Evolutionary conservation across 2,888 invertebrate genomes (phyloP).

Genomic region (Xylota segnis): DNA sequence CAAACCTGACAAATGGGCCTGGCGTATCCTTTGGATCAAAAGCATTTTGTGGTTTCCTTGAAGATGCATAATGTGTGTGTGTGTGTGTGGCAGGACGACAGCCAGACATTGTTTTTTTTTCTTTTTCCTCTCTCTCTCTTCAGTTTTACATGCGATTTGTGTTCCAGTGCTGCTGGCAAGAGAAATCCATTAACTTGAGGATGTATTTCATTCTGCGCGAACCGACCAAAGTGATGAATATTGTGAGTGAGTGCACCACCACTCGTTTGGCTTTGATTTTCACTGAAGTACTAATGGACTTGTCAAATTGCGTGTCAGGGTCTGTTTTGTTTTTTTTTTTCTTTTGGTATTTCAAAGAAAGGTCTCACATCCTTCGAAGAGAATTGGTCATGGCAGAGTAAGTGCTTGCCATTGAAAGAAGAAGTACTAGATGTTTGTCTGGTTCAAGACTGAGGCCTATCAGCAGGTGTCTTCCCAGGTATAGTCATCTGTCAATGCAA

Average conservation of each 20-base stretch:
- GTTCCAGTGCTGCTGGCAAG: slow-evolving; percentile 29
- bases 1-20: slow-evolving; percentile 72
- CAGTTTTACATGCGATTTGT: slow-evolving; percentile 17
- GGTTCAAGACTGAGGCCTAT: too few species aligned
- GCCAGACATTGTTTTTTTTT: slow-evolving; percentile 39
- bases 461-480: too few species aligned
- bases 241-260: slow-evolving; percentile 17
- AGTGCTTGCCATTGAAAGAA: too few species aligned
- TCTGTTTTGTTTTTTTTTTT: slow-evolving; percentile 2
- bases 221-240: slow-evolving; percentile 31
- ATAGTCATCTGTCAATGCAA: too few species aligned
- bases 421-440: too few species aligned
- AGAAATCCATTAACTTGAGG: slow-evolving; percentile 72
- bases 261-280: slow-evolving; percentile 48
- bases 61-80: slow-evolving; percentile 33
- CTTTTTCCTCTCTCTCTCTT: neutral
- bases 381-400: neutral
- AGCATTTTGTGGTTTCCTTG: slow-evolving; percentile 20
- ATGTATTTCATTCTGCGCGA: slow-evolving; percentile 27
- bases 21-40: slow-evolving; percentile 44
- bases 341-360: neutral
- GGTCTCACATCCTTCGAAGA: neutral
- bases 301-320: slow-evolving; percentile 54
- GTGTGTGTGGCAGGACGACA: slow-evolving; percentile 36
- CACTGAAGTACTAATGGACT: slow-evolving; percentile 55